Conservation (phyloP, 1,140 invertebrate genomes). For the Drosophila pruinosa region DNA sequence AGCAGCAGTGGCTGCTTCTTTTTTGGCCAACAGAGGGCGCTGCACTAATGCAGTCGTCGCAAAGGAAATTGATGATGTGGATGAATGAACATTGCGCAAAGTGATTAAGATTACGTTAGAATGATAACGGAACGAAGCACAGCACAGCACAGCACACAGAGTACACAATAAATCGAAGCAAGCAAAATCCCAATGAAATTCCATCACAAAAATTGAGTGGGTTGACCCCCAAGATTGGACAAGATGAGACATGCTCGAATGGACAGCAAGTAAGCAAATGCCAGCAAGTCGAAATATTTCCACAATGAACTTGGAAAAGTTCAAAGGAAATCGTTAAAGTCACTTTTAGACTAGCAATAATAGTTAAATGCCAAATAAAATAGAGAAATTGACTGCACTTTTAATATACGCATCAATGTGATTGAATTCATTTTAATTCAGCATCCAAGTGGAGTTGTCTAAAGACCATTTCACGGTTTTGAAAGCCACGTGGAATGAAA, state of each 20-base stretch:
- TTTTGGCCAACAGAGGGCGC: constrained; percentile 40
- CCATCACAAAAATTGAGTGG: constrained; percentile 44
- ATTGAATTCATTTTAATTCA: background rate
- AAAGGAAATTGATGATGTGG: constrained; percentile 82
- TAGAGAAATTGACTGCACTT: background rate
- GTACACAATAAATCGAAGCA: constrained; percentile 14
- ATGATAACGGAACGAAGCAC: constrained; percentile 58
- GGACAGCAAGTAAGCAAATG: constrained; percentile 32
- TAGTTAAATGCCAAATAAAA: constrained; percentile 8
- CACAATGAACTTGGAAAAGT: background rate
- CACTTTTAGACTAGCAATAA: background rate
- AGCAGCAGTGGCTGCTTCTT: constrained; percentile 29
- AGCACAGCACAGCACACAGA: background rate
- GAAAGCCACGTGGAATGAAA: too few species aligned
- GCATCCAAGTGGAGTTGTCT: too few species aligned
- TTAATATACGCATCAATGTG: background rate
- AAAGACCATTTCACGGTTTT: too few species aligned
- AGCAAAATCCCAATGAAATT: constrained; percentile 43
- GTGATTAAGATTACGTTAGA: constrained; percentile 82
- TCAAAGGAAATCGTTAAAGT: constrained; percentile 4
- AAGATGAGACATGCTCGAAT: constrained; percentile 16
- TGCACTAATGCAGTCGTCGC: constrained; percentile 54
- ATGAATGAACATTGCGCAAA: constrained; percentile 82
- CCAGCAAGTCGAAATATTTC: constrained; percentile 1
- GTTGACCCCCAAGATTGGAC: background rate